Base-by-base conservation (phyloP, 2,888 invertebrate genomes). In the Sphaerophoria taeniata region DNA sequence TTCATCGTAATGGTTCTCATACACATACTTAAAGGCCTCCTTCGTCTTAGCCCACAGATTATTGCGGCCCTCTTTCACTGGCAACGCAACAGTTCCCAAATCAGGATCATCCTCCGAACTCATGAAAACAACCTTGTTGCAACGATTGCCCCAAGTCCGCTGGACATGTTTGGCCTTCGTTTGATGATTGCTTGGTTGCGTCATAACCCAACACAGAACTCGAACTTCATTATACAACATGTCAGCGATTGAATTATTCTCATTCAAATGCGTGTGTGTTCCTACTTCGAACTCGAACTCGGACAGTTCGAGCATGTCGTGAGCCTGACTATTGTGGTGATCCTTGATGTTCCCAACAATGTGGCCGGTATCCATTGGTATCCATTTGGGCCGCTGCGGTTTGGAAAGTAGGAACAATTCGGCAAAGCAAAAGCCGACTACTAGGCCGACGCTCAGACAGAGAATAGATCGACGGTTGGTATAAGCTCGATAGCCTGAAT, bases 31-130 rank as follows among this genome's bases (percentile, higher is more conserved):
- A 91, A 98, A 98, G 0, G 98, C 98, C 88, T 95, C 97, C 92
- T 98, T 98, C 0, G 99, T 99, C 93, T 99, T 99, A 3, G 96
- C 98, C 99, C 99, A 99, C 14, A 99, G 93, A 90, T 96, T 95
- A 89, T 98, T 95, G n/a, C 99, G 93, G 0, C 98, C 98, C 91
- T 99, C 99, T 1, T 93, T 91, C 0, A 99, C 96, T 2, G 96
- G 95, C 78, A 99, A 93, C 39, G 96, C 96, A 24, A 99, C 93
- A 0, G 97, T 92, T 0, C 97, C 98, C 70, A 99, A 92, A 33
- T 93, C 93, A 1, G 87, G 84, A 95, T 97, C 96, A 92, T 94
- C 94, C 73, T 92, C 92, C 0, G 96, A 95, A 90, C 97, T 97
- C 97, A 98, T 98, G 88, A 98, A 98, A 31, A 98, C 90, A 11